Evolutionary conservation across 2,797 vertebrate genomes (phyloP).

Genomic region (Liparis tanakae): DNA sequence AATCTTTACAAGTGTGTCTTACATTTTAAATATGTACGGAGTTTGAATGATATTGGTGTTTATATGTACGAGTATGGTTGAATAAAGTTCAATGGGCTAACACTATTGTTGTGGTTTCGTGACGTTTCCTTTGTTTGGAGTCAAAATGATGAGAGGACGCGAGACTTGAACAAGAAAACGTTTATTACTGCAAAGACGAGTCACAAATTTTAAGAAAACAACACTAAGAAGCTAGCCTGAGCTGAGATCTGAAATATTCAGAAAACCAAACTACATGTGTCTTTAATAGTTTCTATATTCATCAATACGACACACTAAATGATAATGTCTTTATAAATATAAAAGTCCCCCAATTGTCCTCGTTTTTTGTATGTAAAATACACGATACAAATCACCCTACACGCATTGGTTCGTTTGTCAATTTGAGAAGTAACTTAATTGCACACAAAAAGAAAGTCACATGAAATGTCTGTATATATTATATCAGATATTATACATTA

Average conservation of each 20-base stretch:
- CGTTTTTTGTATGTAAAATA: slow-evolving; percentile 93
- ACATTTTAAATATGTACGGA: slow-evolving; percentile 55
- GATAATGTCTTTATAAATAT: slow-evolving; percentile 99
- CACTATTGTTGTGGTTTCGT: neutral
- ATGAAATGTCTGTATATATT: slow-evolving; percentile 94
- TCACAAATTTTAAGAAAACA: slow-evolving; percentile 99
- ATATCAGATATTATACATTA: slow-evolving; percentile 98
- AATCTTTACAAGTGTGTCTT: slow-evolving; percentile 57
- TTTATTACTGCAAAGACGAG: slow-evolving; percentile 99
- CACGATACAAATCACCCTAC: slow-evolving; percentile 99
- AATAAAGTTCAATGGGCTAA: slow-evolving; percentile 73
- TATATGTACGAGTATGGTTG: slow-evolving; percentile 68
- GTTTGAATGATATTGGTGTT: slow-evolving; percentile 67
- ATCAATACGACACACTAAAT: slow-evolving; percentile 99
- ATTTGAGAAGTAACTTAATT: slow-evolving; percentile 89
- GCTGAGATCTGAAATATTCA: slow-evolving; percentile 99
- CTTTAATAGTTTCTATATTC: slow-evolving; percentile 98
- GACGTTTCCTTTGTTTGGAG: neutral
- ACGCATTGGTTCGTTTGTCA: slow-evolving; percentile 94
- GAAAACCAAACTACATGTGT: slow-evolving; percentile 99
- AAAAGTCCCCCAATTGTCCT: slow-evolving; percentile 96
- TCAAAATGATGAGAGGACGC: slow-evolving; percentile 38
- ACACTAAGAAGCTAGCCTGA: slow-evolving; percentile 99
- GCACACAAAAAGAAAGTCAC: slow-evolving; percentile 90
- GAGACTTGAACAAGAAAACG: slow-evolving; percentile 93